Base-by-base conservation (phyloP, 92 coral and sea anemone species). In the Epizoanthus scotinus region DNA sequence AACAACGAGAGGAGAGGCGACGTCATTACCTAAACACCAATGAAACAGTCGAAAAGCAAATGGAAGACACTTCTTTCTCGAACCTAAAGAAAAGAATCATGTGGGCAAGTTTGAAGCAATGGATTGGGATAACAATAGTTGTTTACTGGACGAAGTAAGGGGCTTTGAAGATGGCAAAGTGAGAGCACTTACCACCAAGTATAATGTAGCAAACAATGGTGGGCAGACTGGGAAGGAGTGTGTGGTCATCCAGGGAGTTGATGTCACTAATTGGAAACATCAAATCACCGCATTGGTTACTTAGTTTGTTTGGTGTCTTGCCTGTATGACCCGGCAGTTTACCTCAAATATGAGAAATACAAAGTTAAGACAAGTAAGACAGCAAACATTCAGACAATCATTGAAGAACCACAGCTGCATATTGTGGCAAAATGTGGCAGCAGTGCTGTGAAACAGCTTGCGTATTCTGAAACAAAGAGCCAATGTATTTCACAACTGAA, bases 351-450 rank as follows among this genome's bases (percentile, higher is more conserved):
- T 42, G 84, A 71, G 12, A 81, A 88, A 61, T 88, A 77, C 67
- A 71, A 63, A 27, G 71, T 25, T 20, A 84, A 57, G 56, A 68
- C 81, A 22, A 83, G 88, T 18, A 88, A 59, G 64, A 63, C 44
- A 20, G 88, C 71, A 0, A 60, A 84, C 70, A 74, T 70, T 13
- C 91, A 87, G 66, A 84, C 21, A 21, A 38, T 69, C 25, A 61
- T 87, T 5, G 91, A 87, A 63, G 79, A 84, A 27, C 85, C 91
- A 59, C 75, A 87, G 63, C 36, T 87, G 21, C 88, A 86, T n/a
- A 61, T 82, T 42, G 84, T 82, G 65, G 78, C 90, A 74, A 28
- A 84, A 25, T 82, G 90, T 80, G 80, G 91, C 63, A 84, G 91
- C 68, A 34, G 85, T 34, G 91, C 84, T 38, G 54, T 42, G n/a